These are phyloP conservation scores for Atta cephalotes DNA, from an alignment of 1,140 invertebrate species.

Conservation along the genomic window DNA sequence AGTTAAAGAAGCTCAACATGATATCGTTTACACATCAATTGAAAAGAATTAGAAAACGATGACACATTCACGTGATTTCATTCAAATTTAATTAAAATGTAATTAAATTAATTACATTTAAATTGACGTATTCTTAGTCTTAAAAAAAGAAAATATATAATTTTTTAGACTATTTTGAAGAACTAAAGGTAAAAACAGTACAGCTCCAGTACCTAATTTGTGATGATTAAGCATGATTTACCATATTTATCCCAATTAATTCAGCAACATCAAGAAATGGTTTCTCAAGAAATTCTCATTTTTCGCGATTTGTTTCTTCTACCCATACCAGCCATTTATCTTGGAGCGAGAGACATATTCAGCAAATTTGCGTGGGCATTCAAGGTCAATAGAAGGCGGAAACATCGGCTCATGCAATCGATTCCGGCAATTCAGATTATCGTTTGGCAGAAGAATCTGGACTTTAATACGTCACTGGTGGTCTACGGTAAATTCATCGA, in stretches of 20 bases:
- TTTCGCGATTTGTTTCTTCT: conserved; percentile 12
- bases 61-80: not conserved
- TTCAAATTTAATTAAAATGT: conserved; percentile 7
- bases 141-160: not conserved
- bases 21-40: not conserved
- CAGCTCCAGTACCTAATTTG: not conserved
- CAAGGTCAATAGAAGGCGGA: conserved; percentile 47
- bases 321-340: not conserved
- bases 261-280: not conserved
- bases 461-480: conserved; percentile 12
- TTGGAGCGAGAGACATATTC: not conserved
- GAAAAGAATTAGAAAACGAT: not conserved
- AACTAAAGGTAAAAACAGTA: not conserved
- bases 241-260: conserved; percentile 10
- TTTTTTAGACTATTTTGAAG: conserved; percentile 8
- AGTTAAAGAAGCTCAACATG: not conserved
- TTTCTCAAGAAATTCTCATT: too few species aligned
- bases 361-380: conserved; percentile 24
- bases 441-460: conserved; percentile 24
- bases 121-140: not conserved
- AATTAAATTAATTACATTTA: not conserved
- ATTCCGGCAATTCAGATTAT: conserved; percentile 54
- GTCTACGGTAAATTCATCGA: not conserved
- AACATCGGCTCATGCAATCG: conserved; percentile 28
- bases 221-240: not conserved